Base-by-base conservation (phyloP, 2,797 vertebrate species). In the Numenius phaeopus region DNA sequence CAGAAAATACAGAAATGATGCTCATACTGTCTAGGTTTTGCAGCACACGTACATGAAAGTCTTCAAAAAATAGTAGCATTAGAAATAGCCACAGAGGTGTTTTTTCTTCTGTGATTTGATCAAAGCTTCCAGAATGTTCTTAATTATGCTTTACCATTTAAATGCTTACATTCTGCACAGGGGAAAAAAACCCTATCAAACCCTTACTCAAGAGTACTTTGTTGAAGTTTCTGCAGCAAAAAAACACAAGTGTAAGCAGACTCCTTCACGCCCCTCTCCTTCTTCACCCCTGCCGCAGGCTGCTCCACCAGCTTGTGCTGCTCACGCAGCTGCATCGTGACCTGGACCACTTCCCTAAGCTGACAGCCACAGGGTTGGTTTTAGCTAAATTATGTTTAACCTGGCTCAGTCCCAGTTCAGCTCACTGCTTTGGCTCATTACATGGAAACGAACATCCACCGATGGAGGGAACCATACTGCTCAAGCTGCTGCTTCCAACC, bases 191-290 rank as follows among this genome's bases (percentile, higher is more conserved):
- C 19, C 34, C 29, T 8, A 30, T 21, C 21, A 82, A 78, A 52
- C 4, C 2, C 72, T 79, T 82, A 40, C 12, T 61, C 18, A 42
- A 34, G 16, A 61, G 5, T 12, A 30, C 7, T 83, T 78, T 47
- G 14, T 23, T 67, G 29, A 79, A 54, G 12, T 34, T 76, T 62
- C 39, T 87, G 20, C 14, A 34, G 22, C 9, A 46, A 79, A 57
- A 69, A 69, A 22, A 13, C 49, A 14, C 6, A 78, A 37, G 23
- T 14, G 6, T 21, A 75, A 66, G 2, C 3, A 12, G 30, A 32
- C 5, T 52, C 9, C 2, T 3, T 8, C 7, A 9, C 0, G 0
- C 1, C 11, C 9, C 5, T 44, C 29, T 90, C 9, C 7, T 59
- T 69, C 49, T 58, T 79, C 21, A 69, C 4, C 4, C 7, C 7